These are phyloP conservation scores for Bradypodion pumilum DNA, from an alignment of 2,797 vertebrate genomes.

Conservation along the genomic window DNA sequence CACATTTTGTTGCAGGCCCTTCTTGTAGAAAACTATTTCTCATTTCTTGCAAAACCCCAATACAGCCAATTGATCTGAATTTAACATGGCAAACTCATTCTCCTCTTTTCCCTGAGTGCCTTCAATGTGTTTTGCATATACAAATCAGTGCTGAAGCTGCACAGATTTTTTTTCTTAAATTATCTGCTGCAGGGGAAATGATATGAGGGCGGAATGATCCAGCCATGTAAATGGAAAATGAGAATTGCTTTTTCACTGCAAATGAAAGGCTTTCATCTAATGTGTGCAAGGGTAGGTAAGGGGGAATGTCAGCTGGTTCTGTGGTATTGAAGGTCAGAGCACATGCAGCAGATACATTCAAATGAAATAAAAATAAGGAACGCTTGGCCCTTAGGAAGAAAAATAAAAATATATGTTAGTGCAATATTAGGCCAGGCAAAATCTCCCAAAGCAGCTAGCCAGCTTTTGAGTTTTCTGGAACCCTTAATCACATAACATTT, in stretches of 20 bases:
- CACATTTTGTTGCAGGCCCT: too few relatives aligned
- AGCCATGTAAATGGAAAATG: background rate
- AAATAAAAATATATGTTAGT: background rate
- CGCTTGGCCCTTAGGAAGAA: too few relatives aligned
- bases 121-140: background rate
- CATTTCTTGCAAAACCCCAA: background rate
- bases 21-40: too few relatives aligned
- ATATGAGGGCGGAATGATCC: background rate
- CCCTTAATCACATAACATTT: background rate
- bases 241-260: background rate
- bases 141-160: rapidly evolving
- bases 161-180: rapidly evolving
- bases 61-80: conserved; percentile 17
- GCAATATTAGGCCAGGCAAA: background rate
- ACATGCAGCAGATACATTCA: background rate
- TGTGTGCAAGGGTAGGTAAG: background rate
- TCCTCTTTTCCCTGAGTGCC: rapidly evolving
- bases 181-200: background rate
- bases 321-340: background rate
- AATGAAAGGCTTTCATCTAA: background rate
- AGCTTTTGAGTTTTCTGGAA: background rate
- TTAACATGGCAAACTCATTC: rapidly evolving
- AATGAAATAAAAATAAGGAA: background rate
- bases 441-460: background rate
- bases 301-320: background rate